phyloP scores from a whole-genome alignment of 1,140 invertebrate genomes.

The Drosophila equinoxialis region DNA sequence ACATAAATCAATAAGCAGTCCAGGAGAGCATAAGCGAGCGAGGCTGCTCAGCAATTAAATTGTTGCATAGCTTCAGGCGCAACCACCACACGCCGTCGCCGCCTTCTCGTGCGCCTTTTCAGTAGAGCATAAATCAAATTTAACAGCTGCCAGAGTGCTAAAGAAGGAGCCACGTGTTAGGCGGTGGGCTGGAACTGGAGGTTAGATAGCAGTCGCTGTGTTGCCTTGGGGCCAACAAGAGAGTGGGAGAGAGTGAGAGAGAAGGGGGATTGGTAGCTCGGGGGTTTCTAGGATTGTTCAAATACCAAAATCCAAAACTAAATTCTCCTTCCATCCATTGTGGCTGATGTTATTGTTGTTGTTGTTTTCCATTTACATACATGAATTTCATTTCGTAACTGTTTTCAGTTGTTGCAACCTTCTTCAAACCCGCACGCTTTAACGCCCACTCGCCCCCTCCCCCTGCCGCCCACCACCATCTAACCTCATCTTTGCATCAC shows the following conservation, averaged over 20 bases:
- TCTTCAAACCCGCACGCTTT: not conserved
- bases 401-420: constrained; percentile 1
- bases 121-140: constrained; percentile 67
- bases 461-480: not conserved
- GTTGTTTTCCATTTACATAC: constrained; percentile 13
- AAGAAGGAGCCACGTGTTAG: not conserved
- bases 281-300: constrained; percentile 1
- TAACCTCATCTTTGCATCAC: not conserved
- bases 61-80: constrained; percentile 58
- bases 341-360: not conserved
- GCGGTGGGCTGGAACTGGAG: not conserved
- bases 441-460: not conserved
- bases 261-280: not conserved
- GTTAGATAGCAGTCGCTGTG: not conserved
- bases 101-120: constrained; percentile 33
- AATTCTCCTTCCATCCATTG: constrained; percentile 12
- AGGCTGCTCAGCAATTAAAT: constrained; percentile 69
- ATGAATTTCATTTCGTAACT: constrained; percentile 13
- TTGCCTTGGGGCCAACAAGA: not conserved
- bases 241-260: not conserved
- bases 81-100: constrained; percentile 15
- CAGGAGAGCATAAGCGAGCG: not conserved
- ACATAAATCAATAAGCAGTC: constrained; percentile 69
- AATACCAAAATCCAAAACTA: constrained; percentile 23
- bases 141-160: constrained; percentile 57